Evolutionary conservation across 1,140 invertebrate genomes (phyloP), one percentile per base, ranked within the genome.

Genomic region (Patella vulgata): DNA sequence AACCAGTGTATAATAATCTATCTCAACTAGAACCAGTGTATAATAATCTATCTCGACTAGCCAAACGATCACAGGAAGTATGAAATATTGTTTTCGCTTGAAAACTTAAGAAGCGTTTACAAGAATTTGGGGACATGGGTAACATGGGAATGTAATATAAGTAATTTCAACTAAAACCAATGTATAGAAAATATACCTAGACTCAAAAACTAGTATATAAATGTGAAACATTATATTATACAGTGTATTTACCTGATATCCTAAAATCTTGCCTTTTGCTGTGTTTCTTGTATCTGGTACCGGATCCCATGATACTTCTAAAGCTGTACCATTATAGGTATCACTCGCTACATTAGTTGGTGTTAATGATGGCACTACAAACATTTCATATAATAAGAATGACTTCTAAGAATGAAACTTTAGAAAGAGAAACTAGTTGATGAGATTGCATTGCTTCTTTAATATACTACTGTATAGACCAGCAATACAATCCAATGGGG

Each of bases 271-370:
- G 51, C 96, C 96, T 50, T 93, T 87, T 36, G 97, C 89, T 67
- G 89, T 89, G 63, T 95, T 93, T 19, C 94, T 87, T 1, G 89
- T 91, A 74, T 94, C 88, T 44, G 94, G 90, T 36, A 98, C 90
- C 0, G 94, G 91, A 12, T 85, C 81, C 96, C 96, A 98, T 12
- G 90, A 92, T 0, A 97, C 93, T 78, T 95, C 95, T 42, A 98
- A 86, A 28, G 94, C 89, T 0, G 96, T 97, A 0, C 94, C 94
- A 82, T 98, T 98, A 80, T 88, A 95, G 1, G 92, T 89, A 8
- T 86, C 70, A 0, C 93, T 91, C 21, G 86, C 85, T 0, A 96
- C 91, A 73, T 91, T 87, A 67, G 93, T 92, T 11, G 95, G 95
- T 8, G 93, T 91, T 17, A 92, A 91, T 77, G 92, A 92, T 2